Evolutionary conservation across 1,140 invertebrate genomes (phyloP), one percentile per base, ranked within the genome.

Genomic region (Chrysoperla carnea): DNA sequence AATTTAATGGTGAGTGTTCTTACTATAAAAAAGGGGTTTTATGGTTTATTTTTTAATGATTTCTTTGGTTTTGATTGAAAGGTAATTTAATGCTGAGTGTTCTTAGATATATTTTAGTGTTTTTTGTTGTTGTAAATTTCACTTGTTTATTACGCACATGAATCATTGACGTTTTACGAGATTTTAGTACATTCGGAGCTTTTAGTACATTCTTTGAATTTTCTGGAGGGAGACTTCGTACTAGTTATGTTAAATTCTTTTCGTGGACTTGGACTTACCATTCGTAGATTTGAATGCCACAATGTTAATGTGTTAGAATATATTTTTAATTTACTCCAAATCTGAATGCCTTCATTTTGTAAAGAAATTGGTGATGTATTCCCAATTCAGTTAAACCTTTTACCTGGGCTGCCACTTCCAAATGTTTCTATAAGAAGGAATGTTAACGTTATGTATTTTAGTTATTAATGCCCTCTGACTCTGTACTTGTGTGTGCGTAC

Each of bases 221-320:
- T n/a, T n/a, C n/a, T 15, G 12, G 13, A n/a, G 28, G 9, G 28
- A 23, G 6, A 27, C 6, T 15, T 27, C 6, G 8, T 6, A 8
- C 50, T 44, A 51, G 59, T 56, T 50, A 52, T 60, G 48, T 58
- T 43, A 6, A 60, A 41, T n/a, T n/a, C 45, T 59, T 60, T 27
- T 49, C 1, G 5, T 6, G n/a, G 11, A 23, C 14, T n/a, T 17
- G n/a, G 8, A 37, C 56, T 57, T 55, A 72, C 75, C 62, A 72
- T 68, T 44, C 76, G 61, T 42, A 78, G 53, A 61, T 78, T 78
- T 35, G 74, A 70, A 49, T 72, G 77, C 72, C 72, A 80, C 53
- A 76, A 67, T 39, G 73, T 76, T 12, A 78, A 64, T 45, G 65
- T 66, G 29, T 61, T 61, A 23, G 67, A 63, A 60, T 78, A 72